Evolutionary conservation across 2,888 invertebrate species (phyloP).

Genomic region (Drosophila neonasuta): DNA sequence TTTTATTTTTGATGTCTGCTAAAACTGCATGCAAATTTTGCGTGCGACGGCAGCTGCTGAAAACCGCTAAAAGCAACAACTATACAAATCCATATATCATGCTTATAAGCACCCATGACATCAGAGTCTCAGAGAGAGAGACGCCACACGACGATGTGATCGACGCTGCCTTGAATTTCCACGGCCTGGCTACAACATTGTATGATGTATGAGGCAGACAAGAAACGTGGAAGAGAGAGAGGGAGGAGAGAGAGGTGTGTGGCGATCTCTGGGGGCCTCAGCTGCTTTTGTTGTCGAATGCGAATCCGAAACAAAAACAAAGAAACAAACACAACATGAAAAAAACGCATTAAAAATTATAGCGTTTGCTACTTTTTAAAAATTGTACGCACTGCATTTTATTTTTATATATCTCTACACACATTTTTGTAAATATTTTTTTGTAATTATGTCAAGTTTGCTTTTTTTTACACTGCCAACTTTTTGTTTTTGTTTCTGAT

Average conservation of each 20-base stretch:
- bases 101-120: slow-evolving; percentile 60
- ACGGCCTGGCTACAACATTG: slow-evolving; percentile 35
- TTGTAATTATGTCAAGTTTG: slow-evolving; percentile 74
- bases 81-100: slow-evolving; percentile 51
- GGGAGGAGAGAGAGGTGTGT: not conserved
- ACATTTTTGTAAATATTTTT: slow-evolving; percentile 55
- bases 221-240: not conserved
- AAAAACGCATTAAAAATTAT: slow-evolving; percentile 53
- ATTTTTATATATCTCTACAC: slow-evolving; percentile 27
- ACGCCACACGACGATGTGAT: slow-evolving; percentile 54
- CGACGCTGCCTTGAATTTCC: slow-evolving; percentile 60
- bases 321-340: slow-evolving; percentile 1
- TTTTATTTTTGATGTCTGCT: slow-evolving; percentile 31
- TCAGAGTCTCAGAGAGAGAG: slow-evolving; percentile 40
- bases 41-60: slow-evolving; percentile 50
- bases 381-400: slow-evolving; percentile 71
- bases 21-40: slow-evolving; percentile 62
- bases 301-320: slow-evolving; percentile 10
- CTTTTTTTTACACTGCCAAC: slow-evolving; percentile 48
- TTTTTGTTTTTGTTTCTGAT: not conserved
- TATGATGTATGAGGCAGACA: not conserved
- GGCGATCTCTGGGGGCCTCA: slow-evolving; percentile 38
- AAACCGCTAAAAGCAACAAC: slow-evolving; percentile 13
- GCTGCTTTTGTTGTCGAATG: slow-evolving; percentile 25
- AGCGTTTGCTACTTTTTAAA: slow-evolving; percentile 70